Base-by-base conservation (phyloP, 2,797 vertebrate genomes). In the Acrossocheilus wenchowensis region DNA sequence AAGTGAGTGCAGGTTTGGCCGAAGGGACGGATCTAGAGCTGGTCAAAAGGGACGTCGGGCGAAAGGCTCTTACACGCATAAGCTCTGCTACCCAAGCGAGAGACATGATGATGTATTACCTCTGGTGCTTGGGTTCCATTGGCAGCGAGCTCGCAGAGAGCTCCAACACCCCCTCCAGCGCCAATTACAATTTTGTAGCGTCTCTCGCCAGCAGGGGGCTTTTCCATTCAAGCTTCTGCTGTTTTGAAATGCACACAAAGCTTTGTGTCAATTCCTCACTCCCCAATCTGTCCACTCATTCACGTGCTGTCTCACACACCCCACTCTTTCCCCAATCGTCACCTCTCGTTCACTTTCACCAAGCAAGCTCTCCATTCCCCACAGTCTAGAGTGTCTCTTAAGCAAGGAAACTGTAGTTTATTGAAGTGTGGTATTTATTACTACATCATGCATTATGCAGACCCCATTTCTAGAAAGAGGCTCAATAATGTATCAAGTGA, bases 391-490 rank as follows among this genome's bases (percentile, higher is more conserved):
- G 82, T 85, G 68, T 62, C 81, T 86, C 87, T 72, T 79, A 86
- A 75, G 54, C 80, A 62, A 85, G 72, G 81, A 88, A 78, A 83
- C 78, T 19, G 77, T 45, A 80, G 86, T 89, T 90, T 90, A 90
- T 87, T 80, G 71, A 87, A 87, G 81, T 81, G 89, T 80, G 48
- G 78, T 79, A 84, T 90, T 85, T 84, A 86, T 89, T 71, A 81
- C 71, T 81, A 73, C 71, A 81, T 90, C 89, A 89, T 92, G 84
- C 84, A 91, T 92, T 90, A 92, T 92, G 87, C 85, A 92, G 71
- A 57, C 10, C 50, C 77, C 68, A 75, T 88, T 89, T 90, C 83
- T 75, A 52, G 48, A 88, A 82, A 91, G 78, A 89, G 88, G 52
- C 85, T 88, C 86, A 87, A 84, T 88, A 87, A 90, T 89, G 89